Evolutionary conservation across 1,140 invertebrate species (phyloP).

Genomic region (Drosophila paulistorum): DNA sequence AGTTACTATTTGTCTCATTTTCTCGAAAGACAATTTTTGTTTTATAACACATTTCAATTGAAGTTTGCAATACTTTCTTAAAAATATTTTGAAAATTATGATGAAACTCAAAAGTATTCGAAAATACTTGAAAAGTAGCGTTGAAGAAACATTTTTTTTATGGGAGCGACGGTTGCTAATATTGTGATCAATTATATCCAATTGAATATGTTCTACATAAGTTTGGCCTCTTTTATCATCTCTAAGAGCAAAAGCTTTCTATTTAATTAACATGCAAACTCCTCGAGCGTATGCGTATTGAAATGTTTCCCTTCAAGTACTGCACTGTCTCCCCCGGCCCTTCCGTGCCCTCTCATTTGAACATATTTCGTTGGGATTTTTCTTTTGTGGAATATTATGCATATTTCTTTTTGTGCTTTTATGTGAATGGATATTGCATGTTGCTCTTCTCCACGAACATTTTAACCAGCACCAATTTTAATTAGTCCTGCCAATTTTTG

Average conservation of each 20-base stretch:
- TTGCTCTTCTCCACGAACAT: not conserved
- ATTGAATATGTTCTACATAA: not conserved
- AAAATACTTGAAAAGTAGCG: too few species aligned
- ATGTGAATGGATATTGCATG: slow-evolving; percentile 2
- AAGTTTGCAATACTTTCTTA: too few species aligned
- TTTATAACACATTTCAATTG: too few species aligned
- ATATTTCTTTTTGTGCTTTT: slow-evolving; percentile 14
- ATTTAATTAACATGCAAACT: slow-evolving; percentile 76
- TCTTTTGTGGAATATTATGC: not conserved
- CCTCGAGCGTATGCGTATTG: slow-evolving; percentile 60
- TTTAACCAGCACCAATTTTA: slow-evolving; percentile 7
- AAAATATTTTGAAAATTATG: too few species aligned
- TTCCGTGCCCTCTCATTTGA: not conserved
- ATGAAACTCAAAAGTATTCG: too few species aligned
- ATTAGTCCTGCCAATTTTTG: slow-evolving; percentile 31
- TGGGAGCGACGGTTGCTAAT: too few species aligned
- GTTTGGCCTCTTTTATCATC: slow-evolving; percentile 8
- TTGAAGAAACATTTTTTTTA: too few species aligned
- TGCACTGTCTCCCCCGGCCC: slow-evolving; percentile 21
- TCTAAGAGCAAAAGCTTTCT: slow-evolving; percentile 57
- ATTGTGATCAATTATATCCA: too few species aligned
- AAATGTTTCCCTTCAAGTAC: slow-evolving; percentile 61
- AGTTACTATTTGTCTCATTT: too few species aligned
- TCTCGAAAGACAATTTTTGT: too few species aligned
- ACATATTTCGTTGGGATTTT: slow-evolving; percentile 8